Evolutionary conservation across 2,888 invertebrate genomes (phyloP), one percentile per base, ranked within the genome.

Genomic region (Cephonodes hylas): DNA sequence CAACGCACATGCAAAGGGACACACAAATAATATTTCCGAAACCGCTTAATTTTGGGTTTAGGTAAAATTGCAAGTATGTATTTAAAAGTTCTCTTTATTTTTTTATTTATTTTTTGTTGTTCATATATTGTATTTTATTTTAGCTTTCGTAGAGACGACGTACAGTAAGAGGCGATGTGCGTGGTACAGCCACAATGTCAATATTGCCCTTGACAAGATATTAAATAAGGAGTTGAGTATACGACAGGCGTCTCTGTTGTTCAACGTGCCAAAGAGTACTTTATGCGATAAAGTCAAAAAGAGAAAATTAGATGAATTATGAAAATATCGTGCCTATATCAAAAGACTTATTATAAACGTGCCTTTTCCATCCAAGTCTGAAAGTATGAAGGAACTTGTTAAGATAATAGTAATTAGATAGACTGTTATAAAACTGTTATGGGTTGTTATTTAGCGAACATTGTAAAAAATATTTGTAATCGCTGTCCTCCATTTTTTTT

Each of bases 221-320:
- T 60, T 63, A 22, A 53, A 60, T 13, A 74, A 74, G 45, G 68
- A 72, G 56, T 66, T 72, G 5, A 72, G 72, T 44, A 38, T 74
- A 4, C 63, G 72, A 44, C 59, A 66, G 44, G 73, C 73, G 15
- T 71, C 73, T 1, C 1, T 68, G 23, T n/a, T 69, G 8, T 73
- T 72, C 22, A 65, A 67, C 42, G 66, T 73, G 63, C 73, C 73
- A 57, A 74, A 68, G 62, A 73, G 73, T 60, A 73, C 74, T 2
- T 61, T 74, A n/a, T 69, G 66, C 34, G 73, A 74, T 42, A 71
- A 62, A 61, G 61, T 74, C 0, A 63, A 68, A 27, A 58, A 42
- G 44, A 58, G 44, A 27, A 58, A 53, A 46, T 25, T 58, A 8
- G 58, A 48, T 23, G 15, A 48, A 58, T 45, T 20, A 22, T 20